Evolutionary conservation across 2,888 invertebrate species (phyloP).

Genomic region (Ypsolopha scabrella): DNA sequence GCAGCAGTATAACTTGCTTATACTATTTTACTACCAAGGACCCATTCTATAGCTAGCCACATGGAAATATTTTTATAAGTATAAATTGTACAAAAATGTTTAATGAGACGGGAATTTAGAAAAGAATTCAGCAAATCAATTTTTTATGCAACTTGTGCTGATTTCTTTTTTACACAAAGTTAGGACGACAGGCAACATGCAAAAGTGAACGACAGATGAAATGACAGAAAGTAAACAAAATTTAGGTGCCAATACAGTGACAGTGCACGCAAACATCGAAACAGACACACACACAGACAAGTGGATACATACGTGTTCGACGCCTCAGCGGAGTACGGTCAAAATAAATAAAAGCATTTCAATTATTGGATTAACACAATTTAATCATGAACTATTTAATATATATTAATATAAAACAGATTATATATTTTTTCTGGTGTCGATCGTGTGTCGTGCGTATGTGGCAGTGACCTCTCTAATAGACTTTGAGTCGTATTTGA

Average conservation of each 20-base stretch:
- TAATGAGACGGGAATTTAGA: too few relatives aligned
- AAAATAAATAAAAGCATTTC: slow-evolving; percentile 69
- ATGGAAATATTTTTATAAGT: too few relatives aligned
- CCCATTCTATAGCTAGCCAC: too few relatives aligned
- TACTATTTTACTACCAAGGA: too few relatives aligned
- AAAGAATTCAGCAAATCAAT: too few relatives aligned
- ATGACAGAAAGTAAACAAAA: slow-evolving; percentile 33
- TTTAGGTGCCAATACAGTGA: slow-evolving; percentile 56
- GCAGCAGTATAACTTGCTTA: too few relatives aligned
- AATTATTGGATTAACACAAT: slow-evolving; percentile 69
- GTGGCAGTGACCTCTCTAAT: slow-evolving; percentile 51
- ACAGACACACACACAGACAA: slow-evolving; percentile 58
- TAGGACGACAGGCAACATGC: slow-evolving; percentile 51
- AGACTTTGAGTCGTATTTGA: slow-evolving; percentile 18
- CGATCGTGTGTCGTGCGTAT: slow-evolving; percentile 60
- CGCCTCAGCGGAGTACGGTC: slow-evolving; percentile 68
- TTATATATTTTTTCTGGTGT: slow-evolving; percentile 61
- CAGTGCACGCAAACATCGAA: slow-evolving; percentile 65
- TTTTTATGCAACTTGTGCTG: not conserved
- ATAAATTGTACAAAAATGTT: too few relatives aligned
- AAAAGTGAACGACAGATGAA: slow-evolving; percentile 51
- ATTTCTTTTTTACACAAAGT: slow-evolving; percentile 9
- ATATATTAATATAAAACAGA: slow-evolving; percentile 63
- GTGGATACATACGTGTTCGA: slow-evolving; percentile 68
- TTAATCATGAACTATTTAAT: slow-evolving; percentile 67